Evolutionary conservation across 2,888 invertebrate genomes (phyloP), one percentile per base, ranked within the genome.

Genomic region (Lagria hirta): DNA sequence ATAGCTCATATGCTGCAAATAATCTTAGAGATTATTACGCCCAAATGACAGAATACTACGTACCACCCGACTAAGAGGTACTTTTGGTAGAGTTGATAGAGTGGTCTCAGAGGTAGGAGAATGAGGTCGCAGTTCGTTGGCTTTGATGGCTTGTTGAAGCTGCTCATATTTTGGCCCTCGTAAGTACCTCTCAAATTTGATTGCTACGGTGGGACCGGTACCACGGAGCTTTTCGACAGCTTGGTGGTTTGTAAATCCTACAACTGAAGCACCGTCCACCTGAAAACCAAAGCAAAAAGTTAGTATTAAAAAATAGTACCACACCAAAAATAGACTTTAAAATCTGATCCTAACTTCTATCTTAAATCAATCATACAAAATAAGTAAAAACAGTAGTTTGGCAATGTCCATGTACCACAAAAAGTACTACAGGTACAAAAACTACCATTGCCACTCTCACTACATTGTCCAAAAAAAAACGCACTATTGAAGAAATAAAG

Each of bases 211-310:
- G 52, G 82, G 78, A 0, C 92, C 92, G 7, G 93, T 89, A 55
- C 88, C 88, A 15, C 91, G 75, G 10, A 96, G 73, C 29, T 92
- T 79, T 56, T 93, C 90, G 2, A 96, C 95, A 0, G 95, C 94
- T 57, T 91, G 86, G 63, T 93, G 93, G 73, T 99, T 99, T 40
- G 91, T 94, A 65, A 89, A 91, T 43, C 95, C 93, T 52, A 91
- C 83, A 58, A 98, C 77, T 5, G 90, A 86, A 61, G 83, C 81
- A 11, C 90, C 93, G 72, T 99, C 96, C 21, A 88, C 97, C 71
- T 71, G 43, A 24, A 54, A 47, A 43, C 26, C 23, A 36, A 28
- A 23, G 11, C 8, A 11, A 3, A 23, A 23, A 23, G 22, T 24
- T 6, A 11, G 4, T n/a, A n/a, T n/a, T n/a, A n/a, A n/a, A n/a